Conservation (phyloP, 2,113 vertebrate genomes). For the Phrynocephalus versicolor region DNA sequence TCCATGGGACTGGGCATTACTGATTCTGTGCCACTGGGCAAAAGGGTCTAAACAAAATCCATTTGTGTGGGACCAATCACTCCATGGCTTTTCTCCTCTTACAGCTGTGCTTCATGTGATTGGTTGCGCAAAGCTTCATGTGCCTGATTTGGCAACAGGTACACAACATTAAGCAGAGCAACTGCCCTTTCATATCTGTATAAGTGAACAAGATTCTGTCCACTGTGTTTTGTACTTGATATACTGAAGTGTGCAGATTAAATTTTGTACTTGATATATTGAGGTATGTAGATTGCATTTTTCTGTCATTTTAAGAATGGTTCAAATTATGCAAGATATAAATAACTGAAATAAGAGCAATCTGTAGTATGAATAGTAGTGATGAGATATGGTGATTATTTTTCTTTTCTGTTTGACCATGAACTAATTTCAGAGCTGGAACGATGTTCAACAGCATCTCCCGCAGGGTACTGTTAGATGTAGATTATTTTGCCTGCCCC, state of each 20-base stretch:
- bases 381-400: background rate
- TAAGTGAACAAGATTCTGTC: too few species aligned
- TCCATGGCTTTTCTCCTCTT: too few species aligned
- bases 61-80: too few species aligned
- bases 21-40: too few species aligned
- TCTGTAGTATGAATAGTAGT: background rate
- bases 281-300: background rate
- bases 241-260: background rate
- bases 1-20: too few species aligned
- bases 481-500: background rate
- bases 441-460: slow-evolving; percentile 19
- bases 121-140: too few species aligned
- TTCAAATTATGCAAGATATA: background rate
- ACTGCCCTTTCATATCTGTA: too few species aligned
- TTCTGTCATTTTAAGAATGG: background rate
- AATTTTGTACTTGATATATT: background rate
- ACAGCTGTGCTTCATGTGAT: too few species aligned
- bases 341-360: background rate
- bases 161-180: too few species aligned
- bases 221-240: background rate
- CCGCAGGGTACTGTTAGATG: background rate
- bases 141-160: too few species aligned
- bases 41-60: too few species aligned
- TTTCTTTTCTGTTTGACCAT: slow-evolving; percentile 9
- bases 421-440: background rate